A percentile compares a stretch with the other conserved stretches of the same genome.
phyloP scores from a whole-genome alignment of 2,797 vertebrate species.

The Danio albolineatus region DNA sequence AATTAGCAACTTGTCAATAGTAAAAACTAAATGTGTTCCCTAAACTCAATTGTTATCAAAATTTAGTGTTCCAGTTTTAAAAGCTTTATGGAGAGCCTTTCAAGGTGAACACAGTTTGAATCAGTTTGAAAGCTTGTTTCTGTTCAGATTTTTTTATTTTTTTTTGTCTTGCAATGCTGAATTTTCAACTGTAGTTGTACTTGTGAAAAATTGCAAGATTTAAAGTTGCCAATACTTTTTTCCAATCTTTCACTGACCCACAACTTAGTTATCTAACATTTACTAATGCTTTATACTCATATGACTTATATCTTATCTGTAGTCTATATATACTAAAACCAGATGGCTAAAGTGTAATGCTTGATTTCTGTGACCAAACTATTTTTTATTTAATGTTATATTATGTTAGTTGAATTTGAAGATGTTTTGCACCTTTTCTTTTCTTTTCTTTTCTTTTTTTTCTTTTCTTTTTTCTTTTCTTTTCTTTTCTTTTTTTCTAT shows the following conservation, averaged over 20 bases:
- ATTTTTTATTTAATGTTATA: no score
- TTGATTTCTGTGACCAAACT: slow-evolving; percentile 1
- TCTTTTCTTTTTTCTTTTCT: no score
- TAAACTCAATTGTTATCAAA: no score
- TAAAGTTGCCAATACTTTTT: no score
- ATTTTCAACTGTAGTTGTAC: no score
- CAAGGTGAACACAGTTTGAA: background rate
- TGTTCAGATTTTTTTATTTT: no score
- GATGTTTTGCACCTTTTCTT: background rate
- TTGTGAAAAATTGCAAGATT: no score
- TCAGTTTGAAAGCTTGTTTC: no score
- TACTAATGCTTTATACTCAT: background rate
- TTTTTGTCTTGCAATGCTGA: no score
- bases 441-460: background rate
- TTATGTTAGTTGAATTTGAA: background rate
- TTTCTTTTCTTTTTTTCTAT: background rate
- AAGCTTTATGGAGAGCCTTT: slow-evolving; percentile 4
- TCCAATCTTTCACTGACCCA: no score
- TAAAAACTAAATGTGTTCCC: no score
- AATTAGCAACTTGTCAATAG: no score
- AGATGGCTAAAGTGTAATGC: background rate
- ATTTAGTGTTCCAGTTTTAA: background rate
- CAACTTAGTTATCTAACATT: background rate
- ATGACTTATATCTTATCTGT: background rate
- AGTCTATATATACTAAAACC: slow-evolving; percentile 8